Percentiles rank a stretch among this genome's conserved stretches.
These are phyloP conservation scores for Ramphastos sulfuratus DNA, from an alignment of 2,113 vertebrate genomes.

Conservation along the genomic window DNA sequence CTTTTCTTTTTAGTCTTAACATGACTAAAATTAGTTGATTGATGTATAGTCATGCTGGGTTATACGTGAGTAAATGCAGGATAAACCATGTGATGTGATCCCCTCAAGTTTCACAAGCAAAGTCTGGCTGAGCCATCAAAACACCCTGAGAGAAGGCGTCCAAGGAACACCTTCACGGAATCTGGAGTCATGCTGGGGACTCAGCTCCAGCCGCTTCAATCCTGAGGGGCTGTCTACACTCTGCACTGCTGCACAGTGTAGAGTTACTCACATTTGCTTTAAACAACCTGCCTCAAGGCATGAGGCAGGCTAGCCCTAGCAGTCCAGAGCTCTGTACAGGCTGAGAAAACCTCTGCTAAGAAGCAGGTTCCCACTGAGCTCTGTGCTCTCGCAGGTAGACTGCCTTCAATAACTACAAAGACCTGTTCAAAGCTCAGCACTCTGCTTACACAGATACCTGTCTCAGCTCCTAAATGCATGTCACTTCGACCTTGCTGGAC, in stretches of 20 bases:
- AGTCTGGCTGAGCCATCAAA: conserved; percentile 51
- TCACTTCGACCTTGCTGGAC: not conserved
- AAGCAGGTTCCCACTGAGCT: not conserved
- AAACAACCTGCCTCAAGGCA: not conserved
- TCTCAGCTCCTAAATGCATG: not conserved
- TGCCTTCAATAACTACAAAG: not conserved
- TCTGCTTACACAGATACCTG: not conserved
- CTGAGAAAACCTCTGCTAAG: not conserved
- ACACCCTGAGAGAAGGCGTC: not conserved
- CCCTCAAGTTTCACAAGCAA: conserved; percentile 65
- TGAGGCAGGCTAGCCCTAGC: not conserved
- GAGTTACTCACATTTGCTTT: not conserved
- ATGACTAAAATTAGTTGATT: conserved; percentile 69
- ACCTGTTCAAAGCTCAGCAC: not conserved
- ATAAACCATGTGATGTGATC: conserved; percentile 57
- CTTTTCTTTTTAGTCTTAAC: conserved; percentile 63
- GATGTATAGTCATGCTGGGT: conserved; percentile 64
- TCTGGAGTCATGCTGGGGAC: conserved; percentile 7
- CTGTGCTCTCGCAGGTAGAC: not conserved
- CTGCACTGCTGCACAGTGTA: not conserved
- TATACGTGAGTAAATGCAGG: conserved; percentile 67
- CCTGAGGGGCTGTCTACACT: not conserved
- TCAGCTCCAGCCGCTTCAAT: not conserved
- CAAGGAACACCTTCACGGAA: conserved; percentile 44
- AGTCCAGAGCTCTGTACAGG: not conserved